Base-by-base conservation (phyloP, 1,140 invertebrate genomes). In the Atta texana region DNA sequence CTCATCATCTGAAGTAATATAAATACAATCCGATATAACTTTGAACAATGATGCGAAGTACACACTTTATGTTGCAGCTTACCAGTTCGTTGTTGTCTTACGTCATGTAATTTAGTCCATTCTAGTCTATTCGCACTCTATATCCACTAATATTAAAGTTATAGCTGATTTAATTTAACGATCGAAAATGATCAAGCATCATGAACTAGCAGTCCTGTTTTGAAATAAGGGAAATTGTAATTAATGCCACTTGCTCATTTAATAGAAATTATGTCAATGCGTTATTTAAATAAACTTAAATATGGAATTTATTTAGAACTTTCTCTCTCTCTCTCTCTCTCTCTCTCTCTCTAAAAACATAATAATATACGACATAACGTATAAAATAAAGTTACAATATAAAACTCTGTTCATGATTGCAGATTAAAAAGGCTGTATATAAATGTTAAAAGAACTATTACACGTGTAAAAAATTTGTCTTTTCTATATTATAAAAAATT, bases 81-180 rank as follows among this genome's bases (percentile, higher is more conserved):
- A 77, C 10, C 34, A 44, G 34, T 31, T 77, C 49, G 57, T 77
- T 31, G 6, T 31, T 34, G 28, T 84, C 82, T 63, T 77, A 85
- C n/a, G 64, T 85, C 31, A 76, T 72, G 34, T 76, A 85, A 51
- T 66, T 49, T 85, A 75, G 63, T 49, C 72, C 71, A 16, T 77
- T 63, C 34, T 63, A 28, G 34, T 63, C 24, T 24, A 24, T 24
- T 24, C 24, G 24, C 24, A 24, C 24, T 24, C 24, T 24, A 24
- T 24, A 24, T 24, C 0, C 24, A 24, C 0, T 24, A 24, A 24
- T 24, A 14, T 28, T 59, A 77, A 77, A 77, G 34, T 77, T 77
- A 8, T n/a, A 77, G 16, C 10, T 63, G 24, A 49, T 77, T 77
- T 39, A 39, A 77, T 77, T 77, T 77, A 63, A 44, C 57, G 16